Evolutionary conservation across 2,888 invertebrate species (phyloP).

Genomic region (Ormyrus rosae): DNA sequence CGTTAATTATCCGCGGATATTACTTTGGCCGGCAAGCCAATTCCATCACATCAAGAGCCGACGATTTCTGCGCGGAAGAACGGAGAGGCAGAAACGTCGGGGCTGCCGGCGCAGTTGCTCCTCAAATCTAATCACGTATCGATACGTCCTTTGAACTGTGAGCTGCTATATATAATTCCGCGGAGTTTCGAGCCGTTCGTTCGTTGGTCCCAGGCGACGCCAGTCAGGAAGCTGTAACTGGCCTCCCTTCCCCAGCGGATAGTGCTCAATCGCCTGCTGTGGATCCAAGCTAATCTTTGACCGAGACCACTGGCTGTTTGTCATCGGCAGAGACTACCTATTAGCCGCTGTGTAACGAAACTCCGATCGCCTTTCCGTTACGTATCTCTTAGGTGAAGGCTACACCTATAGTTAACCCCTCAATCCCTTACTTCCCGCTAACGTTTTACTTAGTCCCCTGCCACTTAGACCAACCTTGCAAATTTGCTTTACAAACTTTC

Average conservation of each 20-base stretch:
- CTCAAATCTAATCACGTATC: slow-evolving; percentile 15
- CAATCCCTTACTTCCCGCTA: too few relatives aligned
- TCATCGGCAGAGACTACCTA: slow-evolving; percentile 33
- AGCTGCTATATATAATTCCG: slow-evolving; percentile 23
- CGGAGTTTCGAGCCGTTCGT: background rate
- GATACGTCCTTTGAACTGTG: slow-evolving; percentile 23
- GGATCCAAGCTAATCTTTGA: slow-evolving; percentile 20
- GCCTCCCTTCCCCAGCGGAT: background rate
- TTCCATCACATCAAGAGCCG: slow-evolving; percentile 7
- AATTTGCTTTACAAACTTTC: too few relatives aligned
- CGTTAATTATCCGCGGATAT: slow-evolving; percentile 22
- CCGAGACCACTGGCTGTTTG: slow-evolving; percentile 17
- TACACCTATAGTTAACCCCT: too few relatives aligned
- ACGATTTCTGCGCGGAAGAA: background rate
- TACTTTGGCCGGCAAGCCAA: slow-evolving; percentile 4
- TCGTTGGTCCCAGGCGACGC: background rate
- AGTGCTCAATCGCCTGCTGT: background rate
- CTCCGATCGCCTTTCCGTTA: too few relatives aligned
- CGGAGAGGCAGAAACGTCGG: background rate
- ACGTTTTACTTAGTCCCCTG: too few relatives aligned
- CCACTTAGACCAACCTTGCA: too few relatives aligned
- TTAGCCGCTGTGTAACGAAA: background rate
- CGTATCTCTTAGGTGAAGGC: too few relatives aligned
- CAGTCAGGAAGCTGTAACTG: background rate
- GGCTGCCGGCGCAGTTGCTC: background rate